Conservation (phyloP, 2,113 vertebrate genomes). For the Danio rerio region GRCz12tu NC_133179.1:26602001-26602500, state of each 20-base stretch:
- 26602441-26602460: background rate
- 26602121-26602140: background rate
- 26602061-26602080: background rate
- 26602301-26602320: background rate
- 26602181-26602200: no score
- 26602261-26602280: background rate
- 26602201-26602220: background rate
- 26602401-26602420: background rate
- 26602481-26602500: background rate
- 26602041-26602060: no score
- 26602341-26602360: background rate
- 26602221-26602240: no score
- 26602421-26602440: background rate
- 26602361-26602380: slow-evolving; percentile 1
- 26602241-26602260: background rate
- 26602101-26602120: background rate
- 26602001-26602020: no score
- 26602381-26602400: background rate
- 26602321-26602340: background rate
- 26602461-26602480: background rate
- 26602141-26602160: background rate
- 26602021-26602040: no score
- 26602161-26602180: no score
- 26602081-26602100: background rate
- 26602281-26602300: background rate